Conservation (phyloP, 2,888 invertebrate genomes). For the Standfussiana lucernea region DNA sequence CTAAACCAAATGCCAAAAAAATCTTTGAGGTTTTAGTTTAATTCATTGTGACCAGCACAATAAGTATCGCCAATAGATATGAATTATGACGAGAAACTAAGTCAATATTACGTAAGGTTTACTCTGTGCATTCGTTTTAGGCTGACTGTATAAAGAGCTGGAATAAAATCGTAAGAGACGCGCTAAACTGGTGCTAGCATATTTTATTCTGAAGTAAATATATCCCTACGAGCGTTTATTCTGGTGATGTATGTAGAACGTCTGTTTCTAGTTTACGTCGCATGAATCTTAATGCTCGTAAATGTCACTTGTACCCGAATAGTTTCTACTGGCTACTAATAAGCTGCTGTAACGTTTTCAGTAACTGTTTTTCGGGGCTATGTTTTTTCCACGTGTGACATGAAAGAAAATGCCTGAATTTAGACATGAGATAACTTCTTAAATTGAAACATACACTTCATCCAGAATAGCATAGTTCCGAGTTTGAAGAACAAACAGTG, state of each 20-base stretch:
- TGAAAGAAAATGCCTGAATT: not conserved
- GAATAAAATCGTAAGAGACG: not conserved
- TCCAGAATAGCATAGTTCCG: not conserved
- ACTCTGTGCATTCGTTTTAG: not conserved
- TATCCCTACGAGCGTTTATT: conserved; percentile 17
- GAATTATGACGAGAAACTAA: not conserved
- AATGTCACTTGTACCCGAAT: conserved; percentile 51
- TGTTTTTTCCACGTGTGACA: not conserved
- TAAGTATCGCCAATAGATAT: too few relatives aligned
- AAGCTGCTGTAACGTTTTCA: conserved; percentile 15
- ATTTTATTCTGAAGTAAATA: conserved; percentile 34
- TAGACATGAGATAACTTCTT: not conserved
- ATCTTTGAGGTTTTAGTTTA: too few relatives aligned
- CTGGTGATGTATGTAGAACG: conserved; percentile 43
- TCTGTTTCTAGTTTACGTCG: conserved; percentile 51
- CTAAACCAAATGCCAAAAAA: too few relatives aligned
- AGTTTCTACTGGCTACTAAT: conserved; percentile 34
- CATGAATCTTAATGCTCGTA: conserved; percentile 60
- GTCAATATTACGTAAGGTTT: not conserved
- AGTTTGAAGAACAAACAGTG: not conserved
- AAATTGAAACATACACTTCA: too few relatives aligned
- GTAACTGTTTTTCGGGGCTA: not conserved
- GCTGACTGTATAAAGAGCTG: not conserved
- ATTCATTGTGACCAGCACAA: too few relatives aligned
- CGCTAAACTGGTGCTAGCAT: not conserved